Base-by-base conservation (phyloP, 2,797 vertebrate species). In the Peromyscus nudipes region DNA sequence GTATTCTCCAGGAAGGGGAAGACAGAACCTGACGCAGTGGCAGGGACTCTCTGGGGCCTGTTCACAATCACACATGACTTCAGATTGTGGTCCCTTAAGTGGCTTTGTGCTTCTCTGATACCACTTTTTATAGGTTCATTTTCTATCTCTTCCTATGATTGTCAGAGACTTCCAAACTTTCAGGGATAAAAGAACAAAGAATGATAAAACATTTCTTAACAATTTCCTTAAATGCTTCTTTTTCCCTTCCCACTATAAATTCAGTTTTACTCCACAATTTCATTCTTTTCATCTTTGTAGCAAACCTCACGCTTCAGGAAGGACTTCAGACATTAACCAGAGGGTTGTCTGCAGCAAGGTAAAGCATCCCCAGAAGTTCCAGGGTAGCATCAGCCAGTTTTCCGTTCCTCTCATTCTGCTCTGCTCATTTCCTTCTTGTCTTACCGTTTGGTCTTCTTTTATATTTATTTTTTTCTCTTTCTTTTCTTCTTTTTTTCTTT, bases 211-310 rank as follows among this genome's bases (percentile, higher is more conserved):
- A 6, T 37, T 89, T 87, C 57, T 80, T 31, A 55, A 37, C 49
- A 82, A 57, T 2, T 65, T n/a, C 21, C 62, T 84, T 84, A 81
- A 81, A 6, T 79, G 10, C 76, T 46, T 90, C 40, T 14, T 6
- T 67, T 43, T 49, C 27, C 46, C 46, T 92, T 89, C 80, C 25
- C 1, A 14, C 23, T 0, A 19, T 4, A 49, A 31, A 67, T 64
- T n/a, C 27, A 89, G 5, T 79, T 75, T 62, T 75, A 79, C 79
- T 95, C 62, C 43, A 27, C 64, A 89, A 65, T 40, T 29, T 64
- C 57, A 37, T 46, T 27, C 43, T 80, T 87, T 92, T 93, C n/a
- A 84, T 40, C 23, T 8, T 57, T 80, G 23, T 60, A 91, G 17
- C 27, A 94, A 95, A 43, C 3, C 29, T 84, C 37, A 21, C 17